Percentiles rank a stretch among this genome's conserved stretches.
Conservation (phyloP, 2,888 invertebrate genomes). For the Caradrina kadenii region DNA sequence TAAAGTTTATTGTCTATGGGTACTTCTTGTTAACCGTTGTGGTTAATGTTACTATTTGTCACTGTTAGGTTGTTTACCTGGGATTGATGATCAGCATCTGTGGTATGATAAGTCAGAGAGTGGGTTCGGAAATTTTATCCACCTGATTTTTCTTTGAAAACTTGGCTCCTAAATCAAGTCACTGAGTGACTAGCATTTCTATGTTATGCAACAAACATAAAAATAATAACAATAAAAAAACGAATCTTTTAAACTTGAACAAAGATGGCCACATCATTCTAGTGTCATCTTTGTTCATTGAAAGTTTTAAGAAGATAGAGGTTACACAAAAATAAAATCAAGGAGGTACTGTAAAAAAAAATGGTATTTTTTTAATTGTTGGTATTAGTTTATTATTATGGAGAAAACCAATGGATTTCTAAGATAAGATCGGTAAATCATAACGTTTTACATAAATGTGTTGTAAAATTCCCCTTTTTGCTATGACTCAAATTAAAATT, state of each 20-base stretch:
- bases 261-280: no score
- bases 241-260: no score
- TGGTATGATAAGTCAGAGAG: not conserved
- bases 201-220: no score
- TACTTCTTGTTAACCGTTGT: slow-evolving; percentile 18
- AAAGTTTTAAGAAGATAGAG: no score
- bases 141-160: no score
- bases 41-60: slow-evolving; percentile 33
- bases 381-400: not conserved
- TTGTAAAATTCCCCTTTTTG: slow-evolving; percentile 1
- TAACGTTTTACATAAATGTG: slow-evolving; percentile 5
- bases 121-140: not conserved
- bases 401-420: not conserved
- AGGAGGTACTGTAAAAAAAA: no score
- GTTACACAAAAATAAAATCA: no score
- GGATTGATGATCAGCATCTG: slow-evolving; percentile 1
- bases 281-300: no score
- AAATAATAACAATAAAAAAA: no score
- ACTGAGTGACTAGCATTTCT: no score
- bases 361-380: no score
- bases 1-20: slow-evolving; percentile 13
- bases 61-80: slow-evolving; percentile 9
- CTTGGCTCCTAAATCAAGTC: no score
- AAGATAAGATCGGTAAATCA: slow-evolving; percentile 7
- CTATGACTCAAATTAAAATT: slow-evolving; percentile 13